These are phyloP conservation scores for Chelonus insularis DNA, from an alignment of 1,140 invertebrate species.

Conservation along the genomic window DNA sequence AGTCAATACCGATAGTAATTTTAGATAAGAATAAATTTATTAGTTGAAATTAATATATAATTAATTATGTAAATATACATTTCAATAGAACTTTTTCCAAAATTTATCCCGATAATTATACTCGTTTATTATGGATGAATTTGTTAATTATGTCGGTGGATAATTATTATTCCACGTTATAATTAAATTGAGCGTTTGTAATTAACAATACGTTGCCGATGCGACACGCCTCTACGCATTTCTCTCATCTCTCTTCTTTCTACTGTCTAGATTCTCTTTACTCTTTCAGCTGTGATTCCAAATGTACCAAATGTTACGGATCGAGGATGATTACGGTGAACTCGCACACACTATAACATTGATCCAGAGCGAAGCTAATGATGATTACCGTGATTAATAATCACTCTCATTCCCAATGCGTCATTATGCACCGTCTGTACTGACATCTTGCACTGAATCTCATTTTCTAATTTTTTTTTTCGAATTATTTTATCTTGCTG, in stretches of 20 bases:
- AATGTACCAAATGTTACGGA: conserved; percentile 14
- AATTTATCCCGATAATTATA: conserved; percentile 14
- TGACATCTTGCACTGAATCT: conserved; percentile 29
- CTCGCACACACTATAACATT: conserved; percentile 5
- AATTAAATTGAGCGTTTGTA: conserved; percentile 21
- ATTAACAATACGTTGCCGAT: conserved; percentile 18
- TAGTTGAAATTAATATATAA: too few species aligned
- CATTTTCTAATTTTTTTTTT: conserved; percentile 4
- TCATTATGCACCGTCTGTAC: conserved; percentile 18
- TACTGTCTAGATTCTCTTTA: conserved; percentile 10
- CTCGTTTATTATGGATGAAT: neutral
- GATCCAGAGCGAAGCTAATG: conserved; percentile 19
- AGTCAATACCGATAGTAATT: too few species aligned
- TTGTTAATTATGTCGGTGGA: conserved; percentile 20
- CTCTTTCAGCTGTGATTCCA: neutral
- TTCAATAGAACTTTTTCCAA: neutral
- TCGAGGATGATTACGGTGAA: conserved; percentile 14
- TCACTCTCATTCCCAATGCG: conserved; percentile 20
- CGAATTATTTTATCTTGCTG: neutral
- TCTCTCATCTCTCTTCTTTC: neutral
- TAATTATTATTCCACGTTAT: conserved; percentile 20
- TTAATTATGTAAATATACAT: too few species aligned
- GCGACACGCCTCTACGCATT: conserved; percentile 2
- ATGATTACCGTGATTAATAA: conserved; percentile 28
- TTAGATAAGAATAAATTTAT: too few species aligned